A percentile compares a stretch with the other conserved stretches of the same genome.
phyloP scores from a whole-genome alignment of 2,888 invertebrate genomes.

The Schizotus pectinicornis region DNA sequence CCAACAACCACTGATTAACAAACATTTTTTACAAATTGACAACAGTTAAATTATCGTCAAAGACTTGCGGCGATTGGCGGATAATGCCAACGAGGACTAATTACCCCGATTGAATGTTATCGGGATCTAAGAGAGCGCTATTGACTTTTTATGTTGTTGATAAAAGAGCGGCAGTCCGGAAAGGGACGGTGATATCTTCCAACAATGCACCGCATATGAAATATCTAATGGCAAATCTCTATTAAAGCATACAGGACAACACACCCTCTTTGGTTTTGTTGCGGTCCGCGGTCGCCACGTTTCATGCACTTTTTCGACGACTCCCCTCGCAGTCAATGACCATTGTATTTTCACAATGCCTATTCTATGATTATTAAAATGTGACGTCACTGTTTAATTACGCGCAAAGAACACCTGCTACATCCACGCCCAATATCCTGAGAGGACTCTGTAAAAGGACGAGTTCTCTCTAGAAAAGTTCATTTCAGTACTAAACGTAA shows the following conservation, averaged over 20 bases:
- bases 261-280: slow-evolving; percentile 39
- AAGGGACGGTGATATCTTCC: slow-evolving; percentile 42
- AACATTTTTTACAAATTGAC: too few species aligned
- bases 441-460: too few species aligned
- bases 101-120: slow-evolving; percentile 15
- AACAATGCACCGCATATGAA: slow-evolving; percentile 47
- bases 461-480: too few species aligned
- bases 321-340: slow-evolving; percentile 45
- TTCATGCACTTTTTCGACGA: slow-evolving; percentile 34
- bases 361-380: slow-evolving; percentile 54
- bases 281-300: slow-evolving; percentile 31
- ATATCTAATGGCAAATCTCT: slow-evolving; percentile 50
- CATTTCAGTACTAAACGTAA: too few species aligned
- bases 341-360: slow-evolving; percentile 56
- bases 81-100: too few species aligned
- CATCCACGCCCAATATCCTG: slow-evolving; percentile 30
- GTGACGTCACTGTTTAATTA: slow-evolving; percentile 49
- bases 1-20: too few species aligned
- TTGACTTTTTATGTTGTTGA: slow-evolving; percentile 42
- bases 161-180: slow-evolving; percentile 39
- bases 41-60: too few species aligned
- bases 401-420: slow-evolving; percentile 47
- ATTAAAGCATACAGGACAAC: slow-evolving; percentile 43
- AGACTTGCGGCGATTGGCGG: too few species aligned
- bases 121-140: slow-evolving; percentile 33